Conservation (phyloP, 2,888 invertebrate genomes). For the Cheiracanthium punctorium region DNA sequence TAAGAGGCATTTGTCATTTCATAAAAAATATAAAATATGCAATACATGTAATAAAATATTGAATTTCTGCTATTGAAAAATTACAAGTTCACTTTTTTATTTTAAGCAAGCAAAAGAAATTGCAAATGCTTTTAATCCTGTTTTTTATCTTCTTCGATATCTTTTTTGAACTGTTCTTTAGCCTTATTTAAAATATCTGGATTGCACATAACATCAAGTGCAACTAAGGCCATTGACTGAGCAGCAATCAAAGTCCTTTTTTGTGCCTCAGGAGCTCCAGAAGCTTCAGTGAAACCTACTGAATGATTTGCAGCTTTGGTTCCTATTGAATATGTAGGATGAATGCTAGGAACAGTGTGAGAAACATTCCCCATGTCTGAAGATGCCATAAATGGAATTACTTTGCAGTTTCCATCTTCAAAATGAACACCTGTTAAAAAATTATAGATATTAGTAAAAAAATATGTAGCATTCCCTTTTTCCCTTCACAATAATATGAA, state of each 20-base stretch:
- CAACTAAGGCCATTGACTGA: constrained; percentile 73
- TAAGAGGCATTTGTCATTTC: too few relatives aligned
- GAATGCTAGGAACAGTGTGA: constrained; percentile 75
- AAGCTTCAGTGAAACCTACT: constrained; percentile 73
- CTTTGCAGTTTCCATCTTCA: constrained; percentile 48
- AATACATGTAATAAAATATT: too few relatives aligned
- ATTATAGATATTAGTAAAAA: neutral
- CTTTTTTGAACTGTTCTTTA: constrained; percentile 71
- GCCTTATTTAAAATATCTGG: constrained; percentile 69
- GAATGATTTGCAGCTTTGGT: constrained; percentile 74
- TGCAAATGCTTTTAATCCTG: neutral
- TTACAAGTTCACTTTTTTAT: too few relatives aligned
- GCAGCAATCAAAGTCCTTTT: constrained; percentile 72
- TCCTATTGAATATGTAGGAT: constrained; percentile 73
- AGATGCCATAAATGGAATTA: constrained; percentile 73
- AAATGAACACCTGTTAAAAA: constrained; percentile 62
- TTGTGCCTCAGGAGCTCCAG: constrained; percentile 72
- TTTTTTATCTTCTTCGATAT: constrained; percentile 38
- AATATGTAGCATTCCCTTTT: neutral
- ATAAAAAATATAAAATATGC: too few relatives aligned
- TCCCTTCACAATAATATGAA: too few relatives aligned
- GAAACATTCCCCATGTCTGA: constrained; percentile 76
- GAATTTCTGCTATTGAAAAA: too few relatives aligned
- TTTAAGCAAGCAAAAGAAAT: too few relatives aligned
- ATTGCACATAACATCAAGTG: constrained; percentile 72